phyloP scores from a whole-genome alignment of 1,140 invertebrate species.

The Bombus ignitus region DNA sequence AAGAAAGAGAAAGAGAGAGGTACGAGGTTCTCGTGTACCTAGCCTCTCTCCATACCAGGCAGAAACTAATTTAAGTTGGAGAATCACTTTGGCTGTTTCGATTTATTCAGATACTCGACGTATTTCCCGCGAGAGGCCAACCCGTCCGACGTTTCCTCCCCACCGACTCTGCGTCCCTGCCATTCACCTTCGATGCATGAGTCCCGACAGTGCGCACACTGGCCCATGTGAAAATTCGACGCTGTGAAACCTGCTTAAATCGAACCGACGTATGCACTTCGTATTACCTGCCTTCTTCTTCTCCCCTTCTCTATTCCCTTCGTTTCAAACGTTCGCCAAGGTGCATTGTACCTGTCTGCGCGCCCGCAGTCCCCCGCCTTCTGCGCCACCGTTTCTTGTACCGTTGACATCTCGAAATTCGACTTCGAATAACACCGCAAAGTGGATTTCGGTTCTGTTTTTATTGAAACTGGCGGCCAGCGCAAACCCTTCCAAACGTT shows the following conservation, averaged over 20 bases:
- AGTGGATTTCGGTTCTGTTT: slow-evolving; percentile 1
- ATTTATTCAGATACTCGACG: slow-evolving; percentile 81
- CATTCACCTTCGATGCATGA: slow-evolving; percentile 66
- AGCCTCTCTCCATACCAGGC: slow-evolving; percentile 63
- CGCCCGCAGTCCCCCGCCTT: neutral
- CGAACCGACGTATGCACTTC: slow-evolving; percentile 22
- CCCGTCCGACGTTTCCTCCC: slow-evolving; percentile 36
- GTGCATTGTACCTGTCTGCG: neutral
- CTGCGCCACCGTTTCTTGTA: neutral
- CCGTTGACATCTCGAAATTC: slow-evolving; percentile 9
- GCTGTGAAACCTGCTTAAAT: slow-evolving; percentile 38
- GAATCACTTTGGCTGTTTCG: slow-evolving; percentile 81
- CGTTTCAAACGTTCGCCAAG: neutral
- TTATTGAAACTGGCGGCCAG: neutral
- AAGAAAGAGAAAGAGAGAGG: neutral
- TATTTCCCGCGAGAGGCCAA: slow-evolving; percentile 77
- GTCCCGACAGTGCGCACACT: slow-evolving; percentile 51
- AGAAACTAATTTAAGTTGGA: slow-evolving; percentile 82
- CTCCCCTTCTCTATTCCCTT: neutral
- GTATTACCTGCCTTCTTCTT: neutral
- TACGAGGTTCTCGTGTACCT: slow-evolving; percentile 28
- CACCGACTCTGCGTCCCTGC: neutral
- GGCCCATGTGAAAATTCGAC: slow-evolving; percentile 38
- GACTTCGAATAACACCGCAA: neutral
- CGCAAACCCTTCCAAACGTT: neutral